Evolutionary conservation across 2,888 invertebrate genomes (phyloP).

Genomic region (Taenaris catops): DNA sequence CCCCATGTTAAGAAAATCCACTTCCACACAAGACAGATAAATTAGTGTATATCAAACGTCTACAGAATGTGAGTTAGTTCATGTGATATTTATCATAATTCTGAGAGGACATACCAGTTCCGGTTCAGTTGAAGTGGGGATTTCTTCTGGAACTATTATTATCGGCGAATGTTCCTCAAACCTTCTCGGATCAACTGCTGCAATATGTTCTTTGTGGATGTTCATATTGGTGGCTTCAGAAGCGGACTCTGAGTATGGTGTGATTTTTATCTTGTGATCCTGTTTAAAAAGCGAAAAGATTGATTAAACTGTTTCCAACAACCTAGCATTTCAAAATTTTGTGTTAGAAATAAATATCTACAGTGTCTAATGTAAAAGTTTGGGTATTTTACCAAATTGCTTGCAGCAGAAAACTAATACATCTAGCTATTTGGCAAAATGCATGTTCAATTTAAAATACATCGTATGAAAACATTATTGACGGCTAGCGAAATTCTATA

Average conservation of each 20-base stretch:
- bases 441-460: slow-evolving; percentile 2
- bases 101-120: slow-evolving; percentile 53
- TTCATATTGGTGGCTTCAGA: slow-evolving; percentile 52
- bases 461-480: background rate
- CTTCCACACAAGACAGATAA: slow-evolving; percentile 38
- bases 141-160: slow-evolving; percentile 40
- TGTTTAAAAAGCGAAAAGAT: slow-evolving; percentile 22
- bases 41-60: slow-evolving; percentile 33
- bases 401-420: slow-evolving; percentile 11
- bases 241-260: slow-evolving; percentile 54
- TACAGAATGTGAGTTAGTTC: slow-evolving; percentile 30
- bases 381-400: slow-evolving; percentile 13
- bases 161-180: slow-evolving; percentile 36
- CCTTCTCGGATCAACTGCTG: slow-evolving; percentile 38
- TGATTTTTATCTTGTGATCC: slow-evolving; percentile 63
- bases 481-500: background rate
- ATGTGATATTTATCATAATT: slow-evolving; percentile 14
- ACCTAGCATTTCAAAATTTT: background rate
- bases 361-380: slow-evolving; percentile 14
- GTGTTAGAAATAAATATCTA: slow-evolving; percentile 13
- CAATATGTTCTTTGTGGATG: slow-evolving; percentile 35
- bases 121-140: slow-evolving; percentile 52
- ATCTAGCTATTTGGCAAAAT: slow-evolving; percentile 8
- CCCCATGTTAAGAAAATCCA: slow-evolving; percentile 51
- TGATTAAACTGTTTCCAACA: background rate